Conservation (phyloP, 2,888 invertebrate genomes). For the Pherbina coryleti region DNA sequence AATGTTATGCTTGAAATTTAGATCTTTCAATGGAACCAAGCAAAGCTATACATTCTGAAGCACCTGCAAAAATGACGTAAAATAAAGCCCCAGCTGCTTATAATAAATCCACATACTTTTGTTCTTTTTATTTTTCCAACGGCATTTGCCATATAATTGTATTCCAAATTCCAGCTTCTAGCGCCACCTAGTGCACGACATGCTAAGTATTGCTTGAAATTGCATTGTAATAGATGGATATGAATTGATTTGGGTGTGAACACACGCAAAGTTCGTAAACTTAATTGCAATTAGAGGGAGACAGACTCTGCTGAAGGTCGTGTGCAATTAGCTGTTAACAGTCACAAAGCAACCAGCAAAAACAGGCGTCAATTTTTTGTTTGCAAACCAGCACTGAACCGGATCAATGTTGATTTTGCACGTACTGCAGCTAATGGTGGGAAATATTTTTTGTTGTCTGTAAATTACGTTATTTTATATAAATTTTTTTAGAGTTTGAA, state of each 20-base stretch:
- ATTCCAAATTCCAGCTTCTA: background rate
- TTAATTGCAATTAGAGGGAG: background rate
- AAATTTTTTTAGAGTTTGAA: too few relatives aligned
- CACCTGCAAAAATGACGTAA: background rate
- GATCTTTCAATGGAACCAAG: background rate
- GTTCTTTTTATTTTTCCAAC: background rate
- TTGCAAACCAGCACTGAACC: background rate
- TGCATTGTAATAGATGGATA: background rate
- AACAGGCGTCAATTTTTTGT: background rate
- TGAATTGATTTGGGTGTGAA: background rate
- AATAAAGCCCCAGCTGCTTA: background rate
- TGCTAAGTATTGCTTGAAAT: background rate
- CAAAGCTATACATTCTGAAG: background rate
- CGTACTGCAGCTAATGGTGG: background rate
- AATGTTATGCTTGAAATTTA: too few relatives aligned
- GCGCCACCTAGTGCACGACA: slow-evolving; percentile 16
- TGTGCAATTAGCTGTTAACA: slow-evolving; percentile 3
- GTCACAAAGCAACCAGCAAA: background rate
- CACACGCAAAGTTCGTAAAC: background rate
- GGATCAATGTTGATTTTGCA: background rate
- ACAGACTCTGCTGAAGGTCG: background rate
- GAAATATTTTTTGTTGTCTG: background rate
- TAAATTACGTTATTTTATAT: too few relatives aligned
- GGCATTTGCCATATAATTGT: background rate
- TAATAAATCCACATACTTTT: background rate